phyloP scores from a whole-genome alignment of 2,113 vertebrate genomes.

The Anguilla rostrata region DNA sequence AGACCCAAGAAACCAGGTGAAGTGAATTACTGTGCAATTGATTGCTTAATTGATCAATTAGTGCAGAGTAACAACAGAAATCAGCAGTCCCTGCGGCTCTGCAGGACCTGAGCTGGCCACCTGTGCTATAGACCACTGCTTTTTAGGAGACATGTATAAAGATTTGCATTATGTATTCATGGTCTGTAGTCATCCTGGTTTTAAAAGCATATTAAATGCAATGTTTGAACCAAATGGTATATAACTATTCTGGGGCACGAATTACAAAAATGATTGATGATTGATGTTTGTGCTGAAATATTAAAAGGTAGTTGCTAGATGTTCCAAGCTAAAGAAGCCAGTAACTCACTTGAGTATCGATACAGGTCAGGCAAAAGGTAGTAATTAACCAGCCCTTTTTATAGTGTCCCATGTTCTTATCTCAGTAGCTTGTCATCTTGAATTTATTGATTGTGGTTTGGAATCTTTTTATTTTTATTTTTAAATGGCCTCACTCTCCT shows the following conservation, averaged over 20 bases:
- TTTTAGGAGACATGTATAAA: neutral
- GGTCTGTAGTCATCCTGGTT: neutral
- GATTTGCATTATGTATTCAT: neutral
- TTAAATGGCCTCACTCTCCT: too few relatives aligned
- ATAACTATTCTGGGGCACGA: neutral
- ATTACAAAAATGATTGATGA: slow-evolving; percentile 2
- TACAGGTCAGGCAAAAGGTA: neutral
- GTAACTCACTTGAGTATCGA: neutral
- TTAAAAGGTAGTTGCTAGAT: neutral
- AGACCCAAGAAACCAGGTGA: too few relatives aligned
- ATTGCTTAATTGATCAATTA: too few relatives aligned
- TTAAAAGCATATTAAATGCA: neutral
- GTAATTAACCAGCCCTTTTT: neutral
- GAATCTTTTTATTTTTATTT: too few relatives aligned
- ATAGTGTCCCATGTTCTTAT: neutral
- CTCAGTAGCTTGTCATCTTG: neutral
- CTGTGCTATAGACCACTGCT: too few relatives aligned
- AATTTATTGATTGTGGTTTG: too few relatives aligned
- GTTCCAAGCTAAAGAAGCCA: neutral
- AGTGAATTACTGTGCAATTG: too few relatives aligned
- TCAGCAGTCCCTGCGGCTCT: too few relatives aligned
- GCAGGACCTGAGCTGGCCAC: too few relatives aligned
- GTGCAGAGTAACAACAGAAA: too few relatives aligned
- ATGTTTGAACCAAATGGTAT: neutral
- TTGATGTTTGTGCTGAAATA: neutral